A percentile compares a stretch with the other conserved stretches of the same genome.
phyloP scores from a whole-genome alignment of 2,797 vertebrate genomes.

The Labroides dimidiatus region DNA sequence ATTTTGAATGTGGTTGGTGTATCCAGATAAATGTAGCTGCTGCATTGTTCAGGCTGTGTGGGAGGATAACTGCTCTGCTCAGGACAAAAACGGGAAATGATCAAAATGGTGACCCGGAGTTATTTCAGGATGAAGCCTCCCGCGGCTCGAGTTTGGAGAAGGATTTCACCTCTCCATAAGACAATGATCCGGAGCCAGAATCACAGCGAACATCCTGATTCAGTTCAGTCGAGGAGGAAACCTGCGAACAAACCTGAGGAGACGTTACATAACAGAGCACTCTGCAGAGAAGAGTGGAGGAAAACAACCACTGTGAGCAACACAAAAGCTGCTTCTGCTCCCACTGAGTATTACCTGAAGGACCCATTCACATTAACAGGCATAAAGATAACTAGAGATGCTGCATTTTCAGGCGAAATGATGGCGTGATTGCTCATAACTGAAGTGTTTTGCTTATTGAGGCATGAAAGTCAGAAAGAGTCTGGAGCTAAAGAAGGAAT shows the following conservation, averaged over 20 bases:
- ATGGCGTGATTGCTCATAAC: slow-evolving; percentile 2
- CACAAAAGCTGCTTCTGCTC: slow-evolving; percentile 44
- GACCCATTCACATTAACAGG: slow-evolving; percentile 51
- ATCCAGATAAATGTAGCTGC: slow-evolving; percentile 23
- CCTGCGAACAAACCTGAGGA: slow-evolving; percentile 34
- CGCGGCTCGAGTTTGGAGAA: slow-evolving; percentile 1
- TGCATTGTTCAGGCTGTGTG: slow-evolving; percentile 43
- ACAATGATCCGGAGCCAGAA: slow-evolving; percentile 20
- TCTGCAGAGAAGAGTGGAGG: slow-evolving; percentile 51
- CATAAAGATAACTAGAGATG: slow-evolving; percentile 11
- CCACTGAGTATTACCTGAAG: slow-evolving; percentile 57
- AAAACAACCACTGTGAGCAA: slow-evolving; percentile 33
- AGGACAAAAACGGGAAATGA: slow-evolving; percentile 67
- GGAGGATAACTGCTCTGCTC: slow-evolving; percentile 52
- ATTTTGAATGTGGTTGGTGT: background rate
- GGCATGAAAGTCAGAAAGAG: slow-evolving; percentile 27
- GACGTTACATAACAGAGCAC: slow-evolving; percentile 49
- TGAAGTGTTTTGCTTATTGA: slow-evolving; percentile 19
- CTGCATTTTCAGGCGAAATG: slow-evolving; percentile 19
- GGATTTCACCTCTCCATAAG: slow-evolving; percentile 25
- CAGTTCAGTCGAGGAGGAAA: slow-evolving; percentile 26
- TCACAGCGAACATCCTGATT: slow-evolving; percentile 31
- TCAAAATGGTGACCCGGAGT: slow-evolving; percentile 48
- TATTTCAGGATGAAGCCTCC: slow-evolving; percentile 61
- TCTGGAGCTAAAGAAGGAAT: background rate